A percentile compares a stretch with the other conserved stretches of the same genome.
These are phyloP conservation scores for Melitaea cinxia DNA, from an alignment of 1,140 invertebrate genomes.

Conservation along the genomic window DNA sequence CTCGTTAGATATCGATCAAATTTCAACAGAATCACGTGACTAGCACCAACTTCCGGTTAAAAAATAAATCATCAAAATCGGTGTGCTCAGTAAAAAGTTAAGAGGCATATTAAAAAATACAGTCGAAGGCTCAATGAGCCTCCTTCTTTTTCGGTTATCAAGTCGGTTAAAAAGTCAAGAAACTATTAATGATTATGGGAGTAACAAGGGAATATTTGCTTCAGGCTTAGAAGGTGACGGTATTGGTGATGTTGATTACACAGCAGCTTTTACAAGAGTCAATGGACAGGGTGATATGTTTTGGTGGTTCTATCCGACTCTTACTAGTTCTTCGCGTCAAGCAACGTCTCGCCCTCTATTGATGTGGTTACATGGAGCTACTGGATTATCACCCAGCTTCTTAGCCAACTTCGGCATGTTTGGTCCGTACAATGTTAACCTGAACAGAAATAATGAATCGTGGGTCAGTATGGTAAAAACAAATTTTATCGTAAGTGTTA, in stretches of 20 bases:
- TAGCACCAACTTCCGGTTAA: too few relatives aligned
- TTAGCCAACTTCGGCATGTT: conserved; percentile 68
- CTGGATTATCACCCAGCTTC: conserved; percentile 56
- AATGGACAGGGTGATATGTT: conserved; percentile 56
- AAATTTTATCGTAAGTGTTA: too few relatives aligned
- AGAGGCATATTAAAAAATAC: too few relatives aligned
- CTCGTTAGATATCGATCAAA: too few relatives aligned
- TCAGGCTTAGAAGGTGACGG: conserved; percentile 50
- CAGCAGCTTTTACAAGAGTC: conserved; percentile 57
- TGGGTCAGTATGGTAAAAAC: conserved; percentile 50
- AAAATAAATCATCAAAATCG: too few relatives aligned
- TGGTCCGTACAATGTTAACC: conserved; percentile 60
- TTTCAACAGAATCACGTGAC: too few relatives aligned
- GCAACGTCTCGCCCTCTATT: conserved; percentile 48
- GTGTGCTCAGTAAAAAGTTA: too few relatives aligned
- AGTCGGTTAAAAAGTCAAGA: too few relatives aligned
- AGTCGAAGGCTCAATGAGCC: too few relatives aligned
- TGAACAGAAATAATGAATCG: conserved; percentile 53
- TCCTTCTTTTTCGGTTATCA: too few relatives aligned
- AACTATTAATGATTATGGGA: neutral
- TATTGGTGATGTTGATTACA: conserved; percentile 44
- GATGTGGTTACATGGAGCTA: conserved; percentile 64
- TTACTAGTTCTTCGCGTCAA: neutral
- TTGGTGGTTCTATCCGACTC: conserved; percentile 68
- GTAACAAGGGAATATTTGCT: neutral